Evolutionary conservation across 2,888 invertebrate genomes (phyloP).

Genomic region (Pammene aurita): DNA sequence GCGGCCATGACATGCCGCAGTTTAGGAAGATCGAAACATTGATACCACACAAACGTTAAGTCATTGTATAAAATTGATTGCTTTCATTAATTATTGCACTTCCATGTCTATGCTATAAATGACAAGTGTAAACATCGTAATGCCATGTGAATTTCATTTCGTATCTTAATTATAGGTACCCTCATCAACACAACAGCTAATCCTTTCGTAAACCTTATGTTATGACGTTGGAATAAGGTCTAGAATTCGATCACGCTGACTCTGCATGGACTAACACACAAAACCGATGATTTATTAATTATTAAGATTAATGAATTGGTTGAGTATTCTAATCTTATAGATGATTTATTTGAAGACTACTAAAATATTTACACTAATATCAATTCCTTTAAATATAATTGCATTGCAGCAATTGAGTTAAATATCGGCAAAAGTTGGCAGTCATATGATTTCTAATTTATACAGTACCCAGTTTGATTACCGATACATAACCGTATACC

Average conservation of each 20-base stretch:
- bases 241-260: neutral
- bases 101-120: constrained; percentile 1
- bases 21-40: constrained; percentile 26
- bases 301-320: neutral
- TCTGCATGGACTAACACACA: too few species aligned
- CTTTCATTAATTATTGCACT: constrained; percentile 25
- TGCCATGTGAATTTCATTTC: too few species aligned
- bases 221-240: too few species aligned
- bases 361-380: constrained; percentile 9
- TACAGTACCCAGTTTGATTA: too few species aligned
- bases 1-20: constrained; percentile 19
- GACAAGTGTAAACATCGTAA: neutral
- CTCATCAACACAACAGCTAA: too few species aligned
- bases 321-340: constrained; percentile 17
- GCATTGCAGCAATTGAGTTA: constrained; percentile 23
- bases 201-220: too few species aligned
- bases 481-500: too few species aligned
- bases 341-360: neutral
- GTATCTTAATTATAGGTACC: too few species aligned
- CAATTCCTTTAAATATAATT: constrained; percentile 33
- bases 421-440: neutral
- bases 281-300: neutral
- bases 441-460: too few species aligned
- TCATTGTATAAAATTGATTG: constrained; percentile 12
- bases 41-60: constrained; percentile 17